A percentile compares a stretch with the other conserved stretches of the same genome.
Conservation (phyloP, 1,140 invertebrate species). For the Pseudobourletiella spinata region DNA sequence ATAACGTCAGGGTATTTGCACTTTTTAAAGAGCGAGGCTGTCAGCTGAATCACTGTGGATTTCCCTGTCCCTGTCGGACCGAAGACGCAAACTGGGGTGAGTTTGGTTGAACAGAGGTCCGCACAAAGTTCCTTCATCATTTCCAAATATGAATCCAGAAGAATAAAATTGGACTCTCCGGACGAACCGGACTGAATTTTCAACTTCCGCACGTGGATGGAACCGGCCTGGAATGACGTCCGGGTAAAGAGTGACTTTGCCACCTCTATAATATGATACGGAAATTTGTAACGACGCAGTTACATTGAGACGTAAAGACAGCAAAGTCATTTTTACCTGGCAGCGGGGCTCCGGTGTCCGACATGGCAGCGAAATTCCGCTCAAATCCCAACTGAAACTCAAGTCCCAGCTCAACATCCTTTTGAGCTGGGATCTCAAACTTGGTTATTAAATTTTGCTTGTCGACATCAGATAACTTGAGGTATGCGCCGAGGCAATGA, state of each 20-base stretch:
- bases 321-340: neutral
- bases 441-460: constrained; percentile 27
- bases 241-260: neutral
- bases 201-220: neutral
- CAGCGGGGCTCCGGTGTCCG: neutral
- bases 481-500: neutral
- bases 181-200: neutral
- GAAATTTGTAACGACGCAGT: neutral
- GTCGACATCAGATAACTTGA: constrained; percentile 38
- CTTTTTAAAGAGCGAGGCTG: constrained; percentile 53
- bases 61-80: constrained; percentile 93
- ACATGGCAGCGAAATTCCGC: neutral
- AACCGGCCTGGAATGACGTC: neutral
- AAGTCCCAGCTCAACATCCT: neutral
- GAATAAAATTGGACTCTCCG: neutral
- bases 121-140: constrained; percentile 41
- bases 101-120: constrained; percentile 55
- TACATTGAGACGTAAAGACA: neutral
- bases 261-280: neutral
- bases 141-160: neutral
- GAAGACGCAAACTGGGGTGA: constrained; percentile 69
- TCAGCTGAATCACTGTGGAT: constrained; percentile 78
- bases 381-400: constrained; percentile 6
- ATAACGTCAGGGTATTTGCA: constrained; percentile 44
- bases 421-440: neutral